Base-by-base conservation (phyloP, 1,140 invertebrate genomes). In the Arctopsyche grandis region DNA sequence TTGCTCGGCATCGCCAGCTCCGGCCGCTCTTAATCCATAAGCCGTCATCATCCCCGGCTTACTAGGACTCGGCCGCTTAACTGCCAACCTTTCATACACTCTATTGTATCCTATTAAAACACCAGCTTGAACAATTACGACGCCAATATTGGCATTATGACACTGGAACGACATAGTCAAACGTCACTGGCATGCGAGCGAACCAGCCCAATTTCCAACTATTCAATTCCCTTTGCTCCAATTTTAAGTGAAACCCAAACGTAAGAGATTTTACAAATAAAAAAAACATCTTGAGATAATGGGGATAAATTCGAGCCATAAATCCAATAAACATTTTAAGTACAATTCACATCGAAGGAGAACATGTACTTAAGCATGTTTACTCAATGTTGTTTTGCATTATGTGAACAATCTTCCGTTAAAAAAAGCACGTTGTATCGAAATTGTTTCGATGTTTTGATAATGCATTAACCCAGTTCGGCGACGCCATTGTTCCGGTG, bases 391-490 rank as follows among this genome's bases (percentile, higher is more conserved):
- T 7, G 29, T 38, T 38, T 38, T 38, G 7, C 29, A 38, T 38
- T 38, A 7, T 7, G 7, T 7, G 29, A 38, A 4, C 29, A 38
- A 38, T 38, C 7, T 38, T 38, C 29, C 29, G 7, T 7, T 4
- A 38, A 38, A 38, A 38, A 38, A 38, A 38, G 29, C 29, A 38
- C 29, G 10, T 52, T 52, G 24, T 43, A 76, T 76, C 56, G 10
- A 12, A 76, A 76, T 12, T 19, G 74, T 63, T 66, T 26, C 63
- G 63, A 63, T 76, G 48, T 76, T 76, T 76, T 76, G 74, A 76
- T 76, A 76, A 76, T 76, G 74, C 74, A 76, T 76, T 76, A 76
- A 76, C 74, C 74, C 74, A 76, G 44, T 76, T 76, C 74, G 21
- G 74, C 5, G 52, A 9, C 46, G 52, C 74, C 74, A 76, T 76